Evolutionary conservation across 2,797 vertebrate species (phyloP).

Genomic region (Bucorvus abyssinicus): DNA sequence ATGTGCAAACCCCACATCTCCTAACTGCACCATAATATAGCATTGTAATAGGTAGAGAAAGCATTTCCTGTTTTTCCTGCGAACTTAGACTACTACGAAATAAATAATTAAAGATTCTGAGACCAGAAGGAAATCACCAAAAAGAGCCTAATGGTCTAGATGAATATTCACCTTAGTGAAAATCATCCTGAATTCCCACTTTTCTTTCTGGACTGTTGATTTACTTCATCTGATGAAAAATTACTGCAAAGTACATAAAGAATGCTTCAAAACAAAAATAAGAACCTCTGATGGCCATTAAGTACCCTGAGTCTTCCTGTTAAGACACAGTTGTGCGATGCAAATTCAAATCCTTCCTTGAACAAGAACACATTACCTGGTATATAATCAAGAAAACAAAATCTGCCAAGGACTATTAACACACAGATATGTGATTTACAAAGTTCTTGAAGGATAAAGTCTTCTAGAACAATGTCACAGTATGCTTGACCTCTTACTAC

Average conservation of each 20-base stretch:
- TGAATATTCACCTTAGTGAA: not conserved
- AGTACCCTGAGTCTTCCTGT: not conserved
- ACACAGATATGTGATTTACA: not conserved
- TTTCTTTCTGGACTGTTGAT: not conserved
- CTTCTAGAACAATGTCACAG: not conserved
- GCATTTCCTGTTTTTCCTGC: not conserved
- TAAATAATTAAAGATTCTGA: not conserved
- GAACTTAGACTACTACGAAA: not conserved
- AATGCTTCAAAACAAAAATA: not conserved
- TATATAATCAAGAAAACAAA: not conserved
- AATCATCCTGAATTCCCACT: not conserved
- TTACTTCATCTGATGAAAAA: not conserved
- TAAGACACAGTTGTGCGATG: not conserved
- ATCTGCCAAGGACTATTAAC: not conserved
- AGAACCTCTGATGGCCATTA: not conserved
- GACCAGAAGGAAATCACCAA: not conserved
- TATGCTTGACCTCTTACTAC: not conserved
- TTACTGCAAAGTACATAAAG: not conserved
- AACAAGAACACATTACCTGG: not conserved
- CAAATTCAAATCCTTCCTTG: not conserved
- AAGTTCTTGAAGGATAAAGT: not conserved
- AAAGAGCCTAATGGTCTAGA: not conserved
- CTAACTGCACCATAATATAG: not conserved
- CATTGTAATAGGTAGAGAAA: not conserved
- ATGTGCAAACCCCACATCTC: not conserved